A percentile compares a stretch with the other conserved stretches of the same genome.
phyloP scores from a whole-genome alignment of 1,140 invertebrate genomes.

The Heliconius hewitsoni region DNA sequence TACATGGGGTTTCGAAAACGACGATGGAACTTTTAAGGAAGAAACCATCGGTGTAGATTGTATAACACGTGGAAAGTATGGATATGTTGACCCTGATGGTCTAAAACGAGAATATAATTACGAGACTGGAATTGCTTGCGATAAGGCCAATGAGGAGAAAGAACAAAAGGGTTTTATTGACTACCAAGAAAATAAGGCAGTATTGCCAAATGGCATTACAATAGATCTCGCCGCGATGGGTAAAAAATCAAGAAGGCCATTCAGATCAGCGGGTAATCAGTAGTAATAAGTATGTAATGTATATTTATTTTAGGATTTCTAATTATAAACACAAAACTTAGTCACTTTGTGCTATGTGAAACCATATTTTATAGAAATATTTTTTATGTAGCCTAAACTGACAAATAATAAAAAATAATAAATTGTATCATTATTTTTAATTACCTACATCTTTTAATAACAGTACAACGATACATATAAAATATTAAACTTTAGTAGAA shows the following conservation, averaged over 20 bases:
- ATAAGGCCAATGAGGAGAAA: slow-evolving; percentile 83
- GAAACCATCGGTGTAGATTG: slow-evolving; percentile 91
- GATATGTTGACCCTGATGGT: slow-evolving; percentile 91
- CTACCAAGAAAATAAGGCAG: slow-evolving; percentile 86
- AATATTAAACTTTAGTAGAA: too few species aligned
- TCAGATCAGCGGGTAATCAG: slow-evolving; percentile 67
- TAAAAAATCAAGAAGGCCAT: slow-evolving; percentile 85
- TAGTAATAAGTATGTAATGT: slow-evolving; percentile 60
- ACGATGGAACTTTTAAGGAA: slow-evolving; percentile 90
- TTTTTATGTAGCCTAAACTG: slow-evolving; percentile 35
- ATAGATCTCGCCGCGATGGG: slow-evolving; percentile 86
- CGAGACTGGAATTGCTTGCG: slow-evolving; percentile 86
- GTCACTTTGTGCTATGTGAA: slow-evolving; percentile 50
- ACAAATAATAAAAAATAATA: slow-evolving; percentile 38
- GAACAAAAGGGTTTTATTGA: slow-evolving; percentile 85
- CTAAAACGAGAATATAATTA: slow-evolving; percentile 87
- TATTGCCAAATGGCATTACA: slow-evolving; percentile 86
- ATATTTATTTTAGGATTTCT: slow-evolving; percentile 78
- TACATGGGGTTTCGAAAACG: slow-evolving; percentile 93
- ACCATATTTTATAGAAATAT: slow-evolving; percentile 38
- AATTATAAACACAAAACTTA: slow-evolving; percentile 61
- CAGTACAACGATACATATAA: too few species aligned
- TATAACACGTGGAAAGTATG: slow-evolving; percentile 90
- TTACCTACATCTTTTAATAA: background rate
- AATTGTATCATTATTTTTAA: background rate